Percentiles rank a stretch among this genome's conserved stretches.
These are phyloP conservation scores for Drosophila pseudoobscura DNA, from an alignment of 1,140 invertebrate species.

Conservation along the genomic window DNA sequence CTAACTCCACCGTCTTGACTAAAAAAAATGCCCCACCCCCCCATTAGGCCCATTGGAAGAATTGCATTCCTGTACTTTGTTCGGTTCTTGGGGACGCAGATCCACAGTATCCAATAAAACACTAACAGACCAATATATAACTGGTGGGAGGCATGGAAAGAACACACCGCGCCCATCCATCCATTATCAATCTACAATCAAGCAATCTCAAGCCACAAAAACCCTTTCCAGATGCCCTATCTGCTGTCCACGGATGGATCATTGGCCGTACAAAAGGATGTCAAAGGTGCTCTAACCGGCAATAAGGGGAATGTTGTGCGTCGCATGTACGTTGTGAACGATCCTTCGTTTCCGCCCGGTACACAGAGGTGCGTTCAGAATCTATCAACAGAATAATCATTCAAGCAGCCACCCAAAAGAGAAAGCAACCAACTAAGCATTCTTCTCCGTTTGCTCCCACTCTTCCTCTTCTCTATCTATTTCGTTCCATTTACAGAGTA, in stretches of 20 bases:
- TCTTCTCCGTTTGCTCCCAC: constrained; percentile 19
- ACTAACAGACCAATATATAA: too few relatives aligned
- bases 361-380: constrained; percentile 74
- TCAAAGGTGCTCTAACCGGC: constrained; percentile 73
- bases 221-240: constrained; percentile 81
- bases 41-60: too few relatives aligned
- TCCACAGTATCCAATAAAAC: too few relatives aligned
- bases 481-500: constrained; percentile 60
- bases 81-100: too few relatives aligned
- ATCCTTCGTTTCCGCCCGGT: constrained; percentile 75
- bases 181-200: too few relatives aligned
- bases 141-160: too few relatives aligned
- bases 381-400: background rate
- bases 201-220: too few relatives aligned
- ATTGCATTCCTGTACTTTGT: too few relatives aligned
- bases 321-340: constrained; percentile 83
- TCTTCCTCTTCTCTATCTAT: constrained; percentile 13
- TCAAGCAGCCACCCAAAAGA: background rate
- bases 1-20: too few relatives aligned
- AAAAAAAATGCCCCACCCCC: too few relatives aligned
- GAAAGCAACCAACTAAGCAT: background rate
- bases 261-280: constrained; percentile 82
- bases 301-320: constrained; percentile 83
- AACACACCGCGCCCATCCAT: too few relatives aligned
- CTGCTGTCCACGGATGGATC: constrained; percentile 81